phyloP scores from a whole-genome alignment of 2,888 invertebrate species.

The Orthosia cruda region DNA sequence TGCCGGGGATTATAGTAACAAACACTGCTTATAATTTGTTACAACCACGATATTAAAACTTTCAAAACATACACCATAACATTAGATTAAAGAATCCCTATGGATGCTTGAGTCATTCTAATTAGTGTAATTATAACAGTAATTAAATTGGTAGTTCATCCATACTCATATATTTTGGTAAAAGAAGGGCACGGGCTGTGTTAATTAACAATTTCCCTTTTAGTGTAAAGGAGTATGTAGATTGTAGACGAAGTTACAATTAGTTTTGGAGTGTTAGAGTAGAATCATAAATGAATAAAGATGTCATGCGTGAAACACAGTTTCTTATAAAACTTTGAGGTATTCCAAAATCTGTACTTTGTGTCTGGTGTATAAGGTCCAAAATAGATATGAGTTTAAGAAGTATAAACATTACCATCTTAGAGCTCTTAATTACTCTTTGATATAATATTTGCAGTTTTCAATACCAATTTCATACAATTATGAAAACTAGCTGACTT shows the following conservation, averaged over 20 bases:
- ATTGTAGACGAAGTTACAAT: slow-evolving; percentile 3
- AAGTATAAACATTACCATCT: background rate
- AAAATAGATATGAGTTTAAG: background rate
- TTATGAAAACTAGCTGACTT: background rate
- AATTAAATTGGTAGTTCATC: background rate
- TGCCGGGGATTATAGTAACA: background rate
- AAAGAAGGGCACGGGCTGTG: background rate
- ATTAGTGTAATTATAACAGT: background rate
- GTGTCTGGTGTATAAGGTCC: background rate
- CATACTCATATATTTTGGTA: background rate
- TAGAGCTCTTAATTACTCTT: background rate
- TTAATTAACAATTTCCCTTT: slow-evolving; percentile 22
- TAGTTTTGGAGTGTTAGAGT: background rate
- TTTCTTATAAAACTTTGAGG: background rate
- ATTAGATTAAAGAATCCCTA: background rate
- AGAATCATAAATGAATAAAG: slow-evolving; percentile 1
- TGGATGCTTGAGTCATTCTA: background rate
- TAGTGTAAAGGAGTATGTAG: background rate
- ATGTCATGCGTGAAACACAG: background rate
- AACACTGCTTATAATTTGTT: background rate
- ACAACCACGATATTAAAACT: background rate
- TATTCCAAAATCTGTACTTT: background rate
- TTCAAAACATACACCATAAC: background rate
- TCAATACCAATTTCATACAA: background rate
- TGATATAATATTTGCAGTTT: background rate